Conservation (phyloP, 2,113 vertebrate genomes). For the Macheiramphus alcinus region DNA sequence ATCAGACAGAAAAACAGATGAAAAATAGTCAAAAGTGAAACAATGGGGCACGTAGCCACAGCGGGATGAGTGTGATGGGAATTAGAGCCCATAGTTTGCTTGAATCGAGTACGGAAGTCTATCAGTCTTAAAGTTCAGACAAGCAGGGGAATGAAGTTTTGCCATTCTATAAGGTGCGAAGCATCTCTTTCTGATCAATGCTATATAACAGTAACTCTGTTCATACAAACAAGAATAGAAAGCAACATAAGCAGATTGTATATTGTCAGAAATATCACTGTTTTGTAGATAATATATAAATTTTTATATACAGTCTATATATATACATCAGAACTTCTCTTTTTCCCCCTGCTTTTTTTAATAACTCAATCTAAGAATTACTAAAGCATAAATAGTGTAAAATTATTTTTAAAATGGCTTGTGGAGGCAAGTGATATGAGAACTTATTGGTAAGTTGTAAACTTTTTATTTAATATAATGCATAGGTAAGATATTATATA, state of each 20-base stretch:
- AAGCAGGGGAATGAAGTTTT: neutral
- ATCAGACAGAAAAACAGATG: neutral
- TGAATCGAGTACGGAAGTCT: neutral
- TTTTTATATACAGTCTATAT: neutral
- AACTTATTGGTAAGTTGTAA: neutral
- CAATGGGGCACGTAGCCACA: neutral
- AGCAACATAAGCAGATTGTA: neutral
- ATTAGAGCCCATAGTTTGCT: neutral
- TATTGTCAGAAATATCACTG: neutral
- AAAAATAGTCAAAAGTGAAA: neutral
- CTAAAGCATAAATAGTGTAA: neutral
- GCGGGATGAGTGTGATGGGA: neutral
- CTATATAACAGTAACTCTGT: neutral
- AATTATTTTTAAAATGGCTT: neutral
- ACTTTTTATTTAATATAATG: neutral
- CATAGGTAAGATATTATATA: no score
- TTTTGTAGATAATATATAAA: neutral
- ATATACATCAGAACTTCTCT: neutral
- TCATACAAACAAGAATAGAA: constrained; percentile 7
- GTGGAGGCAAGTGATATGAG: neutral
- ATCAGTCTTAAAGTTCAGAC: neutral
- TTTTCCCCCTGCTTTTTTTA: neutral
- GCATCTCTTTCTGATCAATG: neutral
- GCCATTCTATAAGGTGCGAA: neutral
- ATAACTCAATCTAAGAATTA: neutral